Percentiles rank a stretch among this genome's conserved stretches.
Evolutionary conservation across 37 sponge, comb jelly and placozoan species (phyloP).

Genomic region (Amphimedon queenslandica): DNA sequence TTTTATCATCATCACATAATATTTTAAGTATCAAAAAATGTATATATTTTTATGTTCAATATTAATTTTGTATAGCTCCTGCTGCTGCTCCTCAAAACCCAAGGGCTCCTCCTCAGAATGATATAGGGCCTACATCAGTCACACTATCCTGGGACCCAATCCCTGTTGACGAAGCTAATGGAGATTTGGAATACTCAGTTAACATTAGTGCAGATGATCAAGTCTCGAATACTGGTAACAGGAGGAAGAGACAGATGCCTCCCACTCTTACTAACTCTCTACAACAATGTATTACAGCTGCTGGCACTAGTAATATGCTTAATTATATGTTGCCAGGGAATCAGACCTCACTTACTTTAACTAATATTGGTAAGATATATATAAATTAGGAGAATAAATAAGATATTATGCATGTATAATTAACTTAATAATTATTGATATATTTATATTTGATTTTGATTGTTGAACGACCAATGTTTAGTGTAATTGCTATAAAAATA

Average conservation of each 20-base stretch:
- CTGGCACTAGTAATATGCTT: not conserved
- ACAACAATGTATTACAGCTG: slow-evolving; percentile 29
- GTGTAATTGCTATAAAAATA: too few relatives aligned
- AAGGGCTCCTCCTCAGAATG: not conserved
- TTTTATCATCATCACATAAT: too few relatives aligned
- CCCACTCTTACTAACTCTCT: not conserved
- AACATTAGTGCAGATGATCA: not conserved
- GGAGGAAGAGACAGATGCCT: slow-evolving; percentile 20
- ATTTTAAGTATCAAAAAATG: not conserved
- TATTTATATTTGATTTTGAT: not conserved
- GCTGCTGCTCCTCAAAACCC: not conserved
- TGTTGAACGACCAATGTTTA: too few relatives aligned
- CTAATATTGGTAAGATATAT: slow-evolving; percentile 20
- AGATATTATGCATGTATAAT: not conserved
- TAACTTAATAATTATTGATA: not conserved
- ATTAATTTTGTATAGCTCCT: not conserved
- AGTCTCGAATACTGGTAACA: not conserved
- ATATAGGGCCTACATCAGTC: slow-evolving; percentile 1
- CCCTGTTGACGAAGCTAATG: not conserved
- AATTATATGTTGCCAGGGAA: slow-evolving; percentile 13
- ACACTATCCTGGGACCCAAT: not conserved
- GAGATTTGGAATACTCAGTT: not conserved
- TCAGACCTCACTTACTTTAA: slow-evolving; percentile 8
- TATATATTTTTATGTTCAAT: not conserved
- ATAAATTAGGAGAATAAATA: too few relatives aligned